Base-by-base conservation (phyloP, 2,888 invertebrate genomes). In the Ochropleura plecta region DNA sequence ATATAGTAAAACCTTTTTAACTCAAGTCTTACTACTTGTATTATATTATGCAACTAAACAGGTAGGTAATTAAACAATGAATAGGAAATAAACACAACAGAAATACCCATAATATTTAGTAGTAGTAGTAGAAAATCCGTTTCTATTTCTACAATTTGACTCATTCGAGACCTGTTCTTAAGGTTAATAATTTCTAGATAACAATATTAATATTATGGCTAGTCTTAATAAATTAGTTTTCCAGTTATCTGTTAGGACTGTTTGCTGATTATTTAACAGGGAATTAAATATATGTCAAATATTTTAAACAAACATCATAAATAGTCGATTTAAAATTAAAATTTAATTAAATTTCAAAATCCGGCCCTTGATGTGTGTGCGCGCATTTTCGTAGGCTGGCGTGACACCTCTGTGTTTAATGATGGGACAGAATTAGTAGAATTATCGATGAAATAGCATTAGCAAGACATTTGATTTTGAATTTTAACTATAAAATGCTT, bases 301-400 rank as follows among this genome's bases (percentile, higher is more conserved):
- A 16, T 70, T 20, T 60, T 59, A 63, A 71, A 73, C 59, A 76
- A 84, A 76, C 44, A 62, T 72, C 69, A 76, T 79, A 81, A 79
- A 83, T 76, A 71, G 55, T 78, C 40, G 70, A 78, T 78, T 76
- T 77, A 42, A 82, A 78, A 73, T 73, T 63, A 73, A 83, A 72
- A 49, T 30, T 69, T 8, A 63, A 69, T 66, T 53, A 72, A 73
- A 73, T 68, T 69, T 78, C 57, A 62, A 71, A 88, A 79, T 88
- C 82, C 88, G 84, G 88, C 84, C 85, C 84, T 78, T 80, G 53
- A 85, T 72, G 70, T 81, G 82, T 82, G 77, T 78, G 78, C 78
- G 79, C 78, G 82, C 80, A 83, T 84, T 86, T 86, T 87, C 79
- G 81, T 83, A 82, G 72, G 84, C 81, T 88, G 73, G 87, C 87